Evolutionary conservation across 2,113 vertebrate genomes (phyloP), one percentile per base, ranked within the genome.

Genomic region (Sinocyclocheilus anshuiensis): DNA sequence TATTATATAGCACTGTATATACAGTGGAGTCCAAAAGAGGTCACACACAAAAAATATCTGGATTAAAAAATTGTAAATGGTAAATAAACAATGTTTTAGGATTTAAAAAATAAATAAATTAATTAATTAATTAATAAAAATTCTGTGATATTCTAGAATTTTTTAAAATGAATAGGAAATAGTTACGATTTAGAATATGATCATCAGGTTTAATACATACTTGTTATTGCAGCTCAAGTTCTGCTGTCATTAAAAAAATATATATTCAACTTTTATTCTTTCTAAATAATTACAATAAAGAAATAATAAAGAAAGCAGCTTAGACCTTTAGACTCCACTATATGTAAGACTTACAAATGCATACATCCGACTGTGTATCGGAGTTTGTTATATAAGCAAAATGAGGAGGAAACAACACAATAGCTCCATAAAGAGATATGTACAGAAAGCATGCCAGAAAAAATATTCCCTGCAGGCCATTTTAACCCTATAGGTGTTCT

Each of bases 391-490:
- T 11, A 29, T 36, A 8, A 39, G 22, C 24, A 59, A 36, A 59
- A 22, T 4, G 18, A 79, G 11, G 3, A 79, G 59, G 4, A 81
- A 45, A 67, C n/a, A 36, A 81, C 18, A 81, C 39, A 67, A 50
- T 65, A 22, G n/a, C 11, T 26, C 42, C 8, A 67, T 50, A 67
- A 67, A 45, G 15, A 18, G 20, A 50, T 50, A 63, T 3, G 13
- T 67, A 81, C 79, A 81, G 61, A 81, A 45, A 65, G 4, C 24
- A 65, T 7, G 13, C 67, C 79, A 65, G 36, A 18, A 39, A 48
- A 29, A 16, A 16, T 11, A 55, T 81, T 67, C 59, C 48, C 80
- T n/a, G 42, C 80, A 50, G 24, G 39, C 9, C 13, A 65, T 65
- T 65, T 81, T 15, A 7, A 77, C 74, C 2, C 55, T 11, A 33